Base-by-base conservation (phyloP, 2,888 invertebrate species). In the Sipunculus nudus region DNA sequence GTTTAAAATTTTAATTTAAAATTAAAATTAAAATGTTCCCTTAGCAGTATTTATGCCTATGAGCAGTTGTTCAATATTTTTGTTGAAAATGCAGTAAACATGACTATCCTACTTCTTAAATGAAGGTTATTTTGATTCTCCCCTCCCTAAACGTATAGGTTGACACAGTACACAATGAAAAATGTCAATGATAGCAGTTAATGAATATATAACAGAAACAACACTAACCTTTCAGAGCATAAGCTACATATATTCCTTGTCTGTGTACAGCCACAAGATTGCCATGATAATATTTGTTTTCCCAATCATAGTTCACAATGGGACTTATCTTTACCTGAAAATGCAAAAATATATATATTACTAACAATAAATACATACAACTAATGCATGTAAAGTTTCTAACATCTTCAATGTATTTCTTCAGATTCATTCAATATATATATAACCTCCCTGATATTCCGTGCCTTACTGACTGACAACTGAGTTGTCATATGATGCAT, bases 251-350 rank as follows among this genome's bases (percentile, higher is more conserved):
- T 77, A 91, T 90, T 56, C 93, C 92, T 77, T 89, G 89, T 75
- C 91, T 89, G 82, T 96, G 95, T 41, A 94, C 90, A 10, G 95
- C 93, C 40, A 96, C 88, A 61, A 96, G 86, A 78, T 93, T 92
- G 0, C 96, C 96, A 0, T 89, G 87, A 76, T 94, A 94, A 78
- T 92, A 91, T 74, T 91, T 90, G 46, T 91, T 88, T 80, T 96
- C 96, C 96, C 96, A 96, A 70, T 91, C 92, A 82, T 92, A 96
- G 78, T 95, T 94, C 25, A 95, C 94, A 48, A 94, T 88, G 81
- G 92, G 93, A 76, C 91, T 92, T 45, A 94, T 88, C 80, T 94
- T 94, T 28, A 96, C 92, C 85, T 94, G 66, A 3, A 67, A 55
- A 43, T 49, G 26, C 39, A 35, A 47, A 53, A 57, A 41, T 25